Percentiles rank a stretch among this genome's conserved stretches.
Conservation (phyloP, 2,113 vertebrate species). For the Dolichotis patagonum region DNA sequence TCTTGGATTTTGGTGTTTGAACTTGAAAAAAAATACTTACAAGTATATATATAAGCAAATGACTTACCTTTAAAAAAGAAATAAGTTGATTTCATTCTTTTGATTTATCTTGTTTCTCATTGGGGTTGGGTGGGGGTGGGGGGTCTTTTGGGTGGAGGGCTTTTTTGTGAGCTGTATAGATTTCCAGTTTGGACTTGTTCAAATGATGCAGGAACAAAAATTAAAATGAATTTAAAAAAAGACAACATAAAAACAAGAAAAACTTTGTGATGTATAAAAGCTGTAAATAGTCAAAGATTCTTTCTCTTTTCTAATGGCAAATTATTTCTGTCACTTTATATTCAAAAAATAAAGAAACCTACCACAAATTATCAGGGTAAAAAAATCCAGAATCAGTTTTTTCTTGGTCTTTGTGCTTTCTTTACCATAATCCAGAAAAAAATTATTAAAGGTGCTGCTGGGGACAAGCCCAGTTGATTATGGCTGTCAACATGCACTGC, state of each 20-base stretch:
- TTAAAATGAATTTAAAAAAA: slow-evolving; percentile 80
- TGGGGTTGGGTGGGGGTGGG: slow-evolving; percentile 82
- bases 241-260: slow-evolving; percentile 86
- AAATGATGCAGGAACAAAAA: slow-evolving; percentile 83
- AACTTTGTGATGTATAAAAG: slow-evolving; percentile 90
- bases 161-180: slow-evolving; percentile 88
- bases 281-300: slow-evolving; percentile 91
- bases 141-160: slow-evolving; percentile 82
- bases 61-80: slow-evolving; percentile 84
- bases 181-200: slow-evolving; percentile 87
- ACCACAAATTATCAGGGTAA: slow-evolving; percentile 90
- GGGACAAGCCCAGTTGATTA: neutral
- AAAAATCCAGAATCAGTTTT: slow-evolving; percentile 82
- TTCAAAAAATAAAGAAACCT: slow-evolving; percentile 92
- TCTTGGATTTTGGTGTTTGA: slow-evolving; percentile 89
- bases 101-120: slow-evolving; percentile 88
- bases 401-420: slow-evolving; percentile 75
- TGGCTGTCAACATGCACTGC: neutral
- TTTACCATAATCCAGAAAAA: slow-evolving; percentile 64
- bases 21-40: slow-evolving; percentile 85
- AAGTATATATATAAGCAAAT: slow-evolving; percentile 87
- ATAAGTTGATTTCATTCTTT: slow-evolving; percentile 84
- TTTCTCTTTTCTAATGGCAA: slow-evolving; percentile 93
- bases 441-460: neutral
- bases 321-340: slow-evolving; percentile 94